These are phyloP conservation scores for Hemithea aestivaria DNA, from an alignment of 2,888 invertebrate species.

Conservation along the genomic window DNA sequence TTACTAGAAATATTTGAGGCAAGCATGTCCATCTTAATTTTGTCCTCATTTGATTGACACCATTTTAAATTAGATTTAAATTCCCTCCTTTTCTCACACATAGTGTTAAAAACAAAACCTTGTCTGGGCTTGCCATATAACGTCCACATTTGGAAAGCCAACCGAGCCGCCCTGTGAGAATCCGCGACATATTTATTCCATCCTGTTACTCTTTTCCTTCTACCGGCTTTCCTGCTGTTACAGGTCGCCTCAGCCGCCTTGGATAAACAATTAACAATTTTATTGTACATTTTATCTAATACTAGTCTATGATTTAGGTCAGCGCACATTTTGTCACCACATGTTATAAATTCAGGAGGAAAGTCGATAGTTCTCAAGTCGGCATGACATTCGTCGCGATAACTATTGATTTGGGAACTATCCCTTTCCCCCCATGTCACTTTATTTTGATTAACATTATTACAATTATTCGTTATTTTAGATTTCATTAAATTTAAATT, in stretches of 20 bases:
- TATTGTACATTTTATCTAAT: not conserved
- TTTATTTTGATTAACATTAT: not conserved
- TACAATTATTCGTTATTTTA: not conserved
- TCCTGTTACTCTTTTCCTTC: not conserved
- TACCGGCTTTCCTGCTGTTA: no score
- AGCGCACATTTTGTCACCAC: not conserved
- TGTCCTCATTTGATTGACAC: constrained; percentile 4
- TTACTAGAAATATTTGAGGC: not conserved
- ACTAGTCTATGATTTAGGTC: not conserved
- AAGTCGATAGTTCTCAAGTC: no score
- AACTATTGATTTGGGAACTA: constrained; percentile 1
- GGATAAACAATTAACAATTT: no score
- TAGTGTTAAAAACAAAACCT: not conserved
- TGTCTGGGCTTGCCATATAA: not conserved
- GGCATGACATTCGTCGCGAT: no score
- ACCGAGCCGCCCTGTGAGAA: constrained; percentile 3
- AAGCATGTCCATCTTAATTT: constrained; percentile 7
- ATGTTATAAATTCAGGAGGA: not conserved
- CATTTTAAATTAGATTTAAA: constrained; percentile 7
- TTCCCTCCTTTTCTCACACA: not conserved
- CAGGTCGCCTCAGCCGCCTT: no score
- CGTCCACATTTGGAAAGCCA: not conserved
- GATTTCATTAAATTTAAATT: constrained; percentile 4
- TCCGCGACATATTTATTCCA: not conserved
- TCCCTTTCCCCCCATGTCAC: constrained; percentile 4